These are phyloP conservation scores for Rhyacophila evoluta DNA, from an alignment of 2,888 invertebrate species.

Conservation along the genomic window DNA sequence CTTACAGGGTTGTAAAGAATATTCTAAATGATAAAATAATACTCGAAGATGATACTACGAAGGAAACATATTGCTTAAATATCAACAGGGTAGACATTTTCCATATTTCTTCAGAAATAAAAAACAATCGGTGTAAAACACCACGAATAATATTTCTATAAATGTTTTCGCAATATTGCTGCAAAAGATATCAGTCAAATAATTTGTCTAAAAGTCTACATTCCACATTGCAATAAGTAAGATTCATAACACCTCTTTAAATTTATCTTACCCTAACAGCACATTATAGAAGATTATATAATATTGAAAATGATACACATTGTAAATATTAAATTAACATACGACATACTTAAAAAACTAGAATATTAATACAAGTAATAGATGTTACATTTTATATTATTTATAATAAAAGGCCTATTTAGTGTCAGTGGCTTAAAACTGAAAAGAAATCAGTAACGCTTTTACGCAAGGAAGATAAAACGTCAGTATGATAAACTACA, in stretches of 20 bases:
- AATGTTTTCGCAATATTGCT: constrained; percentile 12
- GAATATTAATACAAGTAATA: constrained; percentile 26
- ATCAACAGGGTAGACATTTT: not conserved
- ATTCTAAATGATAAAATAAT: no score
- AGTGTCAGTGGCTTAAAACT: constrained; percentile 31
- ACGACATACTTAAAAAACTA: constrained; percentile 29
- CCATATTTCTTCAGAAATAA: not conserved
- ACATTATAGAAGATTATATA: constrained; percentile 25
- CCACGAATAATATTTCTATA: not conserved
- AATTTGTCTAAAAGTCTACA: constrained; percentile 10
- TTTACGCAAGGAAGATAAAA: not conserved
- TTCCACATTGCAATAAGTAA: constrained; percentile 16
- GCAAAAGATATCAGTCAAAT: constrained; percentile 28
- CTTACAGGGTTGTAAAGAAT: no score
- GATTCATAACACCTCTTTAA: constrained; percentile 27
- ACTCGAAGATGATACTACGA: not conserved
- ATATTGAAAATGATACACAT: constrained; percentile 25
- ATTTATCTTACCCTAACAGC: constrained; percentile 23
- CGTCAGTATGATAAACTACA: constrained; percentile 1
- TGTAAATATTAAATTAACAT: constrained; percentile 28
- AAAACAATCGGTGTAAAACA: not conserved
- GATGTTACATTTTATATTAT: constrained; percentile 26
- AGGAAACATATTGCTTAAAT: constrained; percentile 4
- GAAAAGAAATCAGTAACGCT: constrained; percentile 13
- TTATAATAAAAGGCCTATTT: constrained; percentile 33